Conservation (phyloP, 2,888 invertebrate genomes). For the Himalopsyche kuldschensis region DNA sequence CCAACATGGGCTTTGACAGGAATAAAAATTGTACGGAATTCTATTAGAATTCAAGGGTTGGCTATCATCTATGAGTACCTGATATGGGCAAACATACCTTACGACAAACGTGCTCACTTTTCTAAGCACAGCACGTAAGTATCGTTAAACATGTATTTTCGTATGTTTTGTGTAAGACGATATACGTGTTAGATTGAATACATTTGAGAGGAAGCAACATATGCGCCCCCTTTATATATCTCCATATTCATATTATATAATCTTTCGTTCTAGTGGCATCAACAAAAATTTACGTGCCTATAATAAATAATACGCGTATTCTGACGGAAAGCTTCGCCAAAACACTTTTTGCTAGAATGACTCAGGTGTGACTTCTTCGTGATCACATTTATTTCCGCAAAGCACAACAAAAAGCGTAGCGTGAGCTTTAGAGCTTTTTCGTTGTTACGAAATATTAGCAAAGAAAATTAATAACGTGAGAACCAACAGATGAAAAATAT, state of each 20-base stretch:
- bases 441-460: conserved; percentile 2
- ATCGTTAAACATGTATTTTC: conserved; percentile 39
- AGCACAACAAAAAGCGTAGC: conserved; percentile 20
- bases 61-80: not conserved
- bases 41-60: conserved; percentile 20
- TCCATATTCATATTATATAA: conserved; percentile 21
- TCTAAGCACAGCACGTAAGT: conserved; percentile 30
- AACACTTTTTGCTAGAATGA: conserved; percentile 22
- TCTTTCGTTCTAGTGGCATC: conserved; percentile 19
- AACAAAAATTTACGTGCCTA: conserved; percentile 36
- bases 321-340: conserved; percentile 12
- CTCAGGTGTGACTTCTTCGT: conserved; percentile 32
- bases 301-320: conserved; percentile 35
- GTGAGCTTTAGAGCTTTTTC: not conserved
- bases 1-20: conserved; percentile 23
- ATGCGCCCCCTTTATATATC: conserved; percentile 25
- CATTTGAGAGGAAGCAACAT: conserved; percentile 34
- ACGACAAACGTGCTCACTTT: conserved; percentile 33
- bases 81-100: conserved; percentile 11
- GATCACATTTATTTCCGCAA: conserved; percentile 31
- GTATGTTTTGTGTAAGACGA: conserved; percentile 36
- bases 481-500: conserved; percentile 9
- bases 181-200: conserved; percentile 38
- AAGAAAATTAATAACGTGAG: not conserved
- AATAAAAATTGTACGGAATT: conserved; percentile 32